These are phyloP conservation scores for Drosophila malerkotliana DNA, from an alignment of 1,140 invertebrate species.

Conservation along the genomic window DNA sequence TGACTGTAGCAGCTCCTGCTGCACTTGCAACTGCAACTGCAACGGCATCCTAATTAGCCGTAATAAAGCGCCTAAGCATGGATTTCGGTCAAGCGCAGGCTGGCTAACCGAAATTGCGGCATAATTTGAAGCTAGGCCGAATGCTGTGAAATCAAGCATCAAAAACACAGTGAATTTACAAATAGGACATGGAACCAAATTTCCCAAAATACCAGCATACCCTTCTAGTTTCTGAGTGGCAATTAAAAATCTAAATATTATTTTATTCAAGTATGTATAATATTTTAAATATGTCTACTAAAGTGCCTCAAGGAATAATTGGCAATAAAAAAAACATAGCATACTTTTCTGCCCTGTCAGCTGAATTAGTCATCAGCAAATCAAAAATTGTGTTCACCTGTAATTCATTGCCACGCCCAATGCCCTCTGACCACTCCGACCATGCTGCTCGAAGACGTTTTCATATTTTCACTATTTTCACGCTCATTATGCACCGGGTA, in stretches of 20 bases:
- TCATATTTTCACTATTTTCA: constrained; percentile 78
- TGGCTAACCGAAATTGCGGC: constrained; percentile 56
- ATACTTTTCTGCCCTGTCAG: constrained; percentile 26
- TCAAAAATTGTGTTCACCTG: constrained; percentile 47
- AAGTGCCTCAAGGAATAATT: constrained; percentile 7
- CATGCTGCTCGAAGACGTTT: constrained; percentile 40
- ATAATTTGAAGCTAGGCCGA: constrained; percentile 40
- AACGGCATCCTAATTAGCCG: constrained; percentile 66
- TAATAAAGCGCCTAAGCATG: constrained; percentile 70
- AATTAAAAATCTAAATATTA: no score
- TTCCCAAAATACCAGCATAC: no score
- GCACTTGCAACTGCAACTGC: constrained; percentile 22
- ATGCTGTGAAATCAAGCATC: constrained; percentile 40
- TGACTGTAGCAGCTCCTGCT: constrained; percentile 29
- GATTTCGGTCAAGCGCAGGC: constrained; percentile 50
- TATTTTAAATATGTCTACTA: no score
- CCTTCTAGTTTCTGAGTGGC: no score
- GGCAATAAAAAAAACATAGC: constrained; percentile 21
- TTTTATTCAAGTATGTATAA: no score
- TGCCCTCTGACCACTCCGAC: not conserved
- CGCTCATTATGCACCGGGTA: constrained; percentile 74
- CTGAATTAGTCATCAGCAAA: constrained; percentile 52
- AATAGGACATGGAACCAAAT: not conserved
- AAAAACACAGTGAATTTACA: constrained; percentile 23
- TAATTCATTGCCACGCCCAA: constrained; percentile 20